Evolutionary conservation across 92 coral and sea anemone genomes (phyloP), one percentile per base, ranked within the genome.

Genomic region (Umimayanthus chanpuru): DNA sequence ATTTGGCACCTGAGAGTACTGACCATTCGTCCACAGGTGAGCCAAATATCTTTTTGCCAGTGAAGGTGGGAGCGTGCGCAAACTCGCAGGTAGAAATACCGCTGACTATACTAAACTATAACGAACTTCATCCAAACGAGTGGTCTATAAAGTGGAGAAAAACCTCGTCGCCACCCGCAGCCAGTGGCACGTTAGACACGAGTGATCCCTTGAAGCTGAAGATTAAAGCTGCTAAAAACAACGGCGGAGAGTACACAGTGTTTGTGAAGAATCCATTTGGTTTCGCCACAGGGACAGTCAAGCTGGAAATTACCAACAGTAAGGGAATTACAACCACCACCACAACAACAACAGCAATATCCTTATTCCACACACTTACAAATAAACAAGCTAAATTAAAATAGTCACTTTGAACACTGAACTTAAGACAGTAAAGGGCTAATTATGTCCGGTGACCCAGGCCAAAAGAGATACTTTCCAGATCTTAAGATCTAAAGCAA

Each of bases 201-300:
- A 80, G 86, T 20, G 73, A 90, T 28, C 83, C 90, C 0, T 36
- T 86, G 30, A 73, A 72, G 30, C 56, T 90, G 43, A 80, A 87
- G 25, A 81, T 86, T 20, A 81, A 80, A 23, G 85, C 93, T 4
- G 61, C 88, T 25, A 14, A 76, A 18, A 73, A 15, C 23, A 85
- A 82, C 61, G 71, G 66, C 6, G 93, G 90, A 26, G 65, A 68
- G 39, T 95, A 90, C 80, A 95, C 92, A 43, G 96, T 89, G 10
- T 91, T 88, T 32, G 99, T 92, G 30, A 88, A 39, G 65, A 96
- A 96, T 89, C 89, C 89, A 21, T 95, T 90, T 79, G 99, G 99
- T 18, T 91, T 95, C 30, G 92, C 95, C 20, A 70, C 90, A 50
- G 98, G 90, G 38, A 66, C 74, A 23, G 78, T 92, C 15, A 38